Percentiles rank a stretch among this genome's conserved stretches.
These are phyloP conservation scores for Aphelinus atriplicis DNA, from an alignment of 1,140 invertebrate species.

Conservation along the genomic window DNA sequence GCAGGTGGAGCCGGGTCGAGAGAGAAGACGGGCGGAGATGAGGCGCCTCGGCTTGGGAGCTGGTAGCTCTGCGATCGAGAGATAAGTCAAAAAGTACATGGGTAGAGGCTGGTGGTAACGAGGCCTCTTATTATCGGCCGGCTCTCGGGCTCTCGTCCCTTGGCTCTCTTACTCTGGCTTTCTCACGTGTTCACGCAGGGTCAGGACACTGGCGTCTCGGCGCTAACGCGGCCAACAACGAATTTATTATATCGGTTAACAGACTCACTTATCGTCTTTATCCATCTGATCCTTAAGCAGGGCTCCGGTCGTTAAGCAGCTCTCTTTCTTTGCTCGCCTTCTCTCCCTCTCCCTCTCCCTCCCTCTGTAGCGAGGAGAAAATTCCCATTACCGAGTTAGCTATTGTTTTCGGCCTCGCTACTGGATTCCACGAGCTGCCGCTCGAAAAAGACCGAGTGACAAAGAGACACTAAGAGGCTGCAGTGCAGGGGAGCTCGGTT, in stretches of 20 bases:
- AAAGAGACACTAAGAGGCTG: conserved; percentile 21
- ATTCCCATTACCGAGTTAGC: conserved; percentile 35
- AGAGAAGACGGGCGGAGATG: too few species aligned
- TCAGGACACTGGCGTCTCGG: not conserved
- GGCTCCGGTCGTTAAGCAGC: conserved; percentile 18
- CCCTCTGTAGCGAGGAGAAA: conserved; percentile 11
- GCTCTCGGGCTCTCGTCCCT: not conserved
- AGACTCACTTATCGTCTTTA: conserved; percentile 28
- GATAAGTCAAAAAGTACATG: conserved; percentile 26
- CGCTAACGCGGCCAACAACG: conserved; percentile 8
- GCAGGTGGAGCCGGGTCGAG: too few species aligned
- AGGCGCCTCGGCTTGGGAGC: not conserved
- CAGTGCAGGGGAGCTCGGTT: not conserved
- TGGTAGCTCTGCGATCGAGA: conserved; percentile 5
- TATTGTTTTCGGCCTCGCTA: conserved; percentile 26
- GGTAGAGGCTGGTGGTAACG: not conserved
- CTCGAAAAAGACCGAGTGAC: conserved; percentile 13
- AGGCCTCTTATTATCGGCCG: conserved; percentile 24
- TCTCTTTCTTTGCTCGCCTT: not conserved
- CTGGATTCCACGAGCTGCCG: conserved; percentile 14
- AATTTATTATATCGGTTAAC: conserved; percentile 32
- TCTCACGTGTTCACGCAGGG: not conserved
- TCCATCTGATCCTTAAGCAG: conserved; percentile 27
- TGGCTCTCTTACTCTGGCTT: too few species aligned
- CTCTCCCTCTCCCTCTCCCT: conserved; percentile 40